Evolutionary conservation across 2,888 invertebrate species (phyloP).

Genomic region (Eilema sororculum): DNA sequence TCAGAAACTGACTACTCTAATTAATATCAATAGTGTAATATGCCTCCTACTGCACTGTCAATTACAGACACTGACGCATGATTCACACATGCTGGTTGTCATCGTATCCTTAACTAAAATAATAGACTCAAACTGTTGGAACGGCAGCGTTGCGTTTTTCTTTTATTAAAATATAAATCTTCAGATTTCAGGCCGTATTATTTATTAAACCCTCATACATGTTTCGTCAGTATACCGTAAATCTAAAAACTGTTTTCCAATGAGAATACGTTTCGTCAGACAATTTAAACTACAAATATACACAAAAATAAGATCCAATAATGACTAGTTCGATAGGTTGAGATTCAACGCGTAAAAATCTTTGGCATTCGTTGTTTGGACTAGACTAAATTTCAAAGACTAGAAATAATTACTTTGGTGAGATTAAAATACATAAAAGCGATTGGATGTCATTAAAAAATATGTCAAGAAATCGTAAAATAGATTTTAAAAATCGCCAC

Average conservation of each 20-base stretch:
- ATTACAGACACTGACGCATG: no score
- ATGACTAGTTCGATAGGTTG: conserved; percentile 79
- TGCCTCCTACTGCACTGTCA: no score
- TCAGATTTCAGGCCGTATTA: no score
- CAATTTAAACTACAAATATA: conserved; percentile 17
- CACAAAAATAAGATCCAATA: conserved; percentile 42
- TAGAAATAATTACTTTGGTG: conserved; percentile 64
- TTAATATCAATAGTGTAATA: no score
- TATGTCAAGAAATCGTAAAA: conserved; percentile 1
- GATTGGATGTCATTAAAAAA: conserved; percentile 21
- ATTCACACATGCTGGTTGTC: no score
- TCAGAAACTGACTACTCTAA: no score
- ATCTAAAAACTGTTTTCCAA: background rate
- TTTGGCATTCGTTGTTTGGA: conserved; percentile 67
- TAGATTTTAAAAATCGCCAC: conserved; percentile 21
- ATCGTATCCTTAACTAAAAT: no score
- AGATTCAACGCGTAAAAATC: conserved; percentile 60
- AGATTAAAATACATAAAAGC: conserved; percentile 38
- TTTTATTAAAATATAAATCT: no score
- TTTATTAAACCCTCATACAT: no score
- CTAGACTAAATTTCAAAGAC: conserved; percentile 67
- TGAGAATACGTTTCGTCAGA: conserved; percentile 3
- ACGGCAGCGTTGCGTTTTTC: no score
- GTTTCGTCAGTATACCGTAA: background rate
- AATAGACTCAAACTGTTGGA: no score